Conservation (phyloP, 2,113 vertebrate species). For the Xenus cinereus region DNA sequence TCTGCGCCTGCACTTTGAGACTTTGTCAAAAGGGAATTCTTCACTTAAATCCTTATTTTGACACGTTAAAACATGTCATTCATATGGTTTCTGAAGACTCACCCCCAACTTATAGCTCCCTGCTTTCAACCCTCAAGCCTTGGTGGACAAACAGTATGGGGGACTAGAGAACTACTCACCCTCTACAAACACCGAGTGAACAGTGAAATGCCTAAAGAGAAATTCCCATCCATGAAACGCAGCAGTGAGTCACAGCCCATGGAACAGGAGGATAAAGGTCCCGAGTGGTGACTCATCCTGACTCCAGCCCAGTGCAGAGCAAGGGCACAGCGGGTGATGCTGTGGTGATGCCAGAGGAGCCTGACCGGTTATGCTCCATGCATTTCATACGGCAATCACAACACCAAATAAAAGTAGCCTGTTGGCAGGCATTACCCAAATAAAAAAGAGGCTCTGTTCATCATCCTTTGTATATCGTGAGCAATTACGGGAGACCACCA, state of each 20-base stretch:
- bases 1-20: not conserved
- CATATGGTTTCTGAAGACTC: not conserved
- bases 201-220: not conserved
- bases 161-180: not conserved
- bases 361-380: not conserved
- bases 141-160: not conserved
- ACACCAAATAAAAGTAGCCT: not conserved
- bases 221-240: not conserved
- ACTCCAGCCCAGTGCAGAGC: not conserved
- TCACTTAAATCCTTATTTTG: not conserved
- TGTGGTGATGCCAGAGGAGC: not conserved
- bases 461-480: not conserved
- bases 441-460: not conserved
- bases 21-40: not conserved
- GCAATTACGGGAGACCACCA: not conserved
- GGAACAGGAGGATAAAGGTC: not conserved
- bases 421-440: not conserved
- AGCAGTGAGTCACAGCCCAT: not conserved
- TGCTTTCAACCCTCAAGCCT: not conserved
- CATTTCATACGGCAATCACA: fast-evolving
- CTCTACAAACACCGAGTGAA: not conserved
- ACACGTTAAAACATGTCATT: not conserved
- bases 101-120: not conserved
- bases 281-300: fast-evolving
- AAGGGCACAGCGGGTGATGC: not conserved